phyloP scores from a whole-genome alignment of 2,888 invertebrate species.

The Torymus texanus region DNA sequence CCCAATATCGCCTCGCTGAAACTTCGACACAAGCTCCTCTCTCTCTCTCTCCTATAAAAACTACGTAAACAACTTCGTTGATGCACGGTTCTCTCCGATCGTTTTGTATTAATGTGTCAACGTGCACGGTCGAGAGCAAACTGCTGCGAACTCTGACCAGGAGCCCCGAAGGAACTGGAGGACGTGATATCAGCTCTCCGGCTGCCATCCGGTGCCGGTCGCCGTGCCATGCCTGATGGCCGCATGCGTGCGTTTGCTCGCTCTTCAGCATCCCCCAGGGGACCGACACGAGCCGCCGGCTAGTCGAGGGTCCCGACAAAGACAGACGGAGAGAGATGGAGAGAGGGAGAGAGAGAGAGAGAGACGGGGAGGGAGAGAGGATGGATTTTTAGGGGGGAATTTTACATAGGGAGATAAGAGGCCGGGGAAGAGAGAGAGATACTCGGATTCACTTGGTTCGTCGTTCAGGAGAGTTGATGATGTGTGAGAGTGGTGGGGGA shows the following conservation, averaged over 20 bases:
- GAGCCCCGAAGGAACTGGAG: constrained; percentile 52
- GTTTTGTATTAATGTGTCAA: not conserved
- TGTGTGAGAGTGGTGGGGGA: not conserved
- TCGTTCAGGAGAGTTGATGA: not conserved
- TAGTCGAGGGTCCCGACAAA: constrained; percentile 30
- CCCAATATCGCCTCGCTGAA: not conserved
- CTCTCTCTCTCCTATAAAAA: no score
- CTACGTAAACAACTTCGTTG: no score
- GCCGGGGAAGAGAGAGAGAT: not conserved
- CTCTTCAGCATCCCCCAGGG: constrained; percentile 62
- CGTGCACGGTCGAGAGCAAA: constrained; percentile 29
- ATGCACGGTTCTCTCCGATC: no score
- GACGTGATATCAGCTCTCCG: constrained; percentile 64
- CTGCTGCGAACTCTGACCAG: constrained; percentile 51
- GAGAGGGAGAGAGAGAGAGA: constrained; percentile 12
- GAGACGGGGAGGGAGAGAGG: not conserved
- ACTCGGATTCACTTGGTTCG: constrained; percentile 16
- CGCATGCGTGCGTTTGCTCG: not conserved
- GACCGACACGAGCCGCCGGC: constrained; percentile 56
- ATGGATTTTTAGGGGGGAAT: constrained; percentile 43
- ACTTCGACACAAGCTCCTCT: no score
- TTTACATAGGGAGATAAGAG: constrained; percentile 39
- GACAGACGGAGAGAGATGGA: constrained; percentile 17
- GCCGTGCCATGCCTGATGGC: constrained; percentile 59
- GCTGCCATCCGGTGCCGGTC: constrained; percentile 72